Base-by-base conservation (phyloP, 1,140 invertebrate genomes). In the Agrilus planipennis region DNA sequence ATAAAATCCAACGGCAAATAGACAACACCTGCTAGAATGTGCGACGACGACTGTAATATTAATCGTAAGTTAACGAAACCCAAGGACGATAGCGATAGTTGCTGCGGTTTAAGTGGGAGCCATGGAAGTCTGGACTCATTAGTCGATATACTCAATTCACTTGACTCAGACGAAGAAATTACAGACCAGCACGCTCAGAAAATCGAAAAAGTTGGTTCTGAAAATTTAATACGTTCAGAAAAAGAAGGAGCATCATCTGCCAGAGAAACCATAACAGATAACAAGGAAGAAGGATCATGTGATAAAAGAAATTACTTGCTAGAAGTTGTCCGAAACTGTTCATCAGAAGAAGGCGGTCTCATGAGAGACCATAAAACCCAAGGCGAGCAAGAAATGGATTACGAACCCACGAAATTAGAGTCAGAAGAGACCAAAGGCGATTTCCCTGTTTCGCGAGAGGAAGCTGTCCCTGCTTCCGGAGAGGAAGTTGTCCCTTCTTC, bases 101-200 rank as follows among this genome's bases (percentile, higher is more conserved):
- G n/a, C n/a, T n/a, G n/a, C n/a, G n/a, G n/a, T n/a, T n/a, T n/a
- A n/a, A n/a, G n/a, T n/a, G n/a, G n/a, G n/a, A n/a, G n/a, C 32
- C 4, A 31, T 31, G 32, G 18, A 16, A 41, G 39, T 41, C 12
- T 34, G 2, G 39, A 41, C 12, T 41, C 39, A 4, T 12, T 41
- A 7, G 21, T 21, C n/a, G 40, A 42, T 35, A 30, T 42, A 17
- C 20, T 42, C 14, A 42, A 42, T 28, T 25, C 23, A 29, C 18
- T 42, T 19, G 20, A 35, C 20, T 23, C 31, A 17, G 40, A 42
- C 21, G 30, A 23, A 10, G 32, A 41, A 9, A 31, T 34, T n/a
- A n/a, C n/a, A 20, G 23, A 27, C 23, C 23, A 27, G 7, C 7
- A 7, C 7, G 23, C 7, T 12, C 12, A 9, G 23, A 27, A 27